These are phyloP conservation scores for Vesta saturnalis DNA, from an alignment of 2,888 invertebrate genomes.

Conservation along the genomic window DNA sequence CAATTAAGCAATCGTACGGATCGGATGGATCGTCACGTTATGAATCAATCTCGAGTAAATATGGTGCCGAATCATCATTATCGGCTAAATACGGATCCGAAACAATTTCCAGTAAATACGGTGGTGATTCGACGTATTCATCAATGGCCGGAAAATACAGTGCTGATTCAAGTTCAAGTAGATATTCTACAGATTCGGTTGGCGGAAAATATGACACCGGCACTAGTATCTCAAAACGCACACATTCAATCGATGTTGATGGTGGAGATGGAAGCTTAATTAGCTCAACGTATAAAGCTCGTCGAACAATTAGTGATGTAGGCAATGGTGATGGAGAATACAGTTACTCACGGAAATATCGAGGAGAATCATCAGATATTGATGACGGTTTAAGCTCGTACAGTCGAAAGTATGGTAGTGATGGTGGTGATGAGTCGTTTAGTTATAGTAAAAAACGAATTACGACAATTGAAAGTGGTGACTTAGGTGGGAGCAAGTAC, in stretches of 20 bases:
- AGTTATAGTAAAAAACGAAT: conserved; percentile 48
- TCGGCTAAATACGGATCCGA: conserved; percentile 37
- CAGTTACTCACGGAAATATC: conserved; percentile 24
- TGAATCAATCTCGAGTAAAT: conserved; percentile 34
- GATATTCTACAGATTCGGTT: conserved; percentile 11
- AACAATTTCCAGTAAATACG: conserved; percentile 36
- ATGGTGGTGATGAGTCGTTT: conserved; percentile 46
- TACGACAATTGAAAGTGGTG: conserved; percentile 35
- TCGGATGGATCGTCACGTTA: conserved; percentile 51
- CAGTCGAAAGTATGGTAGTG: conserved; percentile 20
- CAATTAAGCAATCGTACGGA: conserved; percentile 50
- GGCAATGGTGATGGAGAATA: conserved; percentile 23
- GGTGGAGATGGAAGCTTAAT: conserved; percentile 19
- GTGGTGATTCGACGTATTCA: conserved; percentile 21
- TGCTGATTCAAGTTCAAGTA: conserved; percentile 16
- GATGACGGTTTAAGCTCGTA: conserved; percentile 25
- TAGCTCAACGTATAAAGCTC: conserved; percentile 17
- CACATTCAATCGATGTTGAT: conserved; percentile 21
- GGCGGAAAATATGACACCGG: conserved; percentile 28
- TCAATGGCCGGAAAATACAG: conserved; percentile 37
- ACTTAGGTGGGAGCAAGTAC: conserved; percentile 22
- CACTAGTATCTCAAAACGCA: conserved; percentile 46
- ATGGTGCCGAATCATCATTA: conserved; percentile 32
- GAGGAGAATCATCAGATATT: conserved; percentile 22
- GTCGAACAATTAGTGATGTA: conserved; percentile 19